Base-by-base conservation (phyloP, 2,797 vertebrate species). In the Dendrocincla fuliginosa region DNA sequence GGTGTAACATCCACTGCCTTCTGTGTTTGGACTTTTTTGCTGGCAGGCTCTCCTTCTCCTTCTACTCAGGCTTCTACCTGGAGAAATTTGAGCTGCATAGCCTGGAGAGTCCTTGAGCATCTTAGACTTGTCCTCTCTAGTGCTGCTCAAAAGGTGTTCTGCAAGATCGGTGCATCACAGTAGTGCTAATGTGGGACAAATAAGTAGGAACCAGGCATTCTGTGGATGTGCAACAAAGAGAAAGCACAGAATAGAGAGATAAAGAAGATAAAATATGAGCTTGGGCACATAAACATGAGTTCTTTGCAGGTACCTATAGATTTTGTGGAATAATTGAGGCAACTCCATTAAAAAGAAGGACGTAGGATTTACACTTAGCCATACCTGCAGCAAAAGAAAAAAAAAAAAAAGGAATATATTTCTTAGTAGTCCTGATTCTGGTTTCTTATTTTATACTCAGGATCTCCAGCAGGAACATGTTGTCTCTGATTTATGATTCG, bases 401-500 rank as follows among this genome's bases (percentile, higher is more conserved):
- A 69, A 89, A 35, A 35, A 25, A 49, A 91, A 84, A 69, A 75
- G 3, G 17, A 90, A 63, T 10, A 9, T 76, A 52, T 74, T 82
- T 94, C 52, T 6, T 79, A 67, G 32, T 56, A 93, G 37, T 76
- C 52, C 41, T 59, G 19, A 79, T 84, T 73, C 61, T 76, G 73
- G 32, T 61, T 95, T 93, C 70, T 59, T 71, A 47, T 49, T 91
- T 88, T 78, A 56, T 76, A 23, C 42, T 79, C 37, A 65, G 25
- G 28, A 69, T 81, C 83, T 93, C 74, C 80, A 93, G 39, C 65
- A 91, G 70, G 74, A 70, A 82, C 0, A 0, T 63, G 39, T 63
- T 88, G 47, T 63, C 59, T 90, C 67, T 91, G 91, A 97, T 96
- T 96, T 97, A 97, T 67, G 63, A 67, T 84, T 90, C 0, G 0